Percentiles rank a stretch among this genome's conserved stretches.
Evolutionary conservation across 2,888 invertebrate species (phyloP).

Genomic region (Griposia aprilina): DNA sequence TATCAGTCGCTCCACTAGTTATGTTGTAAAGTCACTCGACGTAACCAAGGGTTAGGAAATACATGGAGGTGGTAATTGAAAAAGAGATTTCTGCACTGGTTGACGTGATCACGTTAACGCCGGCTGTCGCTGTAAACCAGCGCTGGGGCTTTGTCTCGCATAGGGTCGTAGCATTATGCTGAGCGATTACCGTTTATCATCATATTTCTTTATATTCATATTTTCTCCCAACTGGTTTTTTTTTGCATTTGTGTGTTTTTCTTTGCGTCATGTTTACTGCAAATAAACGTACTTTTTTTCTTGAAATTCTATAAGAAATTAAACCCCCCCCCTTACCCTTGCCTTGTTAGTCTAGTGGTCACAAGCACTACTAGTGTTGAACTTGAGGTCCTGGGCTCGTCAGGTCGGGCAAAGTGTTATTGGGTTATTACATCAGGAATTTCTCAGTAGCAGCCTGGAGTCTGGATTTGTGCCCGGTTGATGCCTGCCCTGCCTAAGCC

Average conservation of each 20-base stretch:
- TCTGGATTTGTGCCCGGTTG: neutral
- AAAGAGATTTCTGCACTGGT: neutral
- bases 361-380: neutral
- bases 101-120: too few species aligned
- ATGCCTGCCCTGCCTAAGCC: neutral
- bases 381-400: neutral
- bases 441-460: neutral
- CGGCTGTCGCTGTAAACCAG: too few species aligned
- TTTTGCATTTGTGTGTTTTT: too few species aligned
- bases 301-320: neutral
- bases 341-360: too few species aligned
- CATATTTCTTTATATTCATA: too few species aligned
- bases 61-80: constrained; percentile 36
- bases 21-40: constrained; percentile 61
- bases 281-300: neutral
- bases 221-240: too few species aligned
- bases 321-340: too few species aligned
- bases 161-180: too few species aligned
- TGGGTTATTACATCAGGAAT: too few species aligned
- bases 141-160: too few species aligned
- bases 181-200: too few species aligned
- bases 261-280: too few species aligned
- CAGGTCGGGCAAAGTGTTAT: neutral
- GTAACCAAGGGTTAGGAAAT: constrained; percentile 31
- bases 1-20: constrained; percentile 63